Conservation (phyloP, 2,888 invertebrate genomes). For the Drosophila leonis region DNA sequence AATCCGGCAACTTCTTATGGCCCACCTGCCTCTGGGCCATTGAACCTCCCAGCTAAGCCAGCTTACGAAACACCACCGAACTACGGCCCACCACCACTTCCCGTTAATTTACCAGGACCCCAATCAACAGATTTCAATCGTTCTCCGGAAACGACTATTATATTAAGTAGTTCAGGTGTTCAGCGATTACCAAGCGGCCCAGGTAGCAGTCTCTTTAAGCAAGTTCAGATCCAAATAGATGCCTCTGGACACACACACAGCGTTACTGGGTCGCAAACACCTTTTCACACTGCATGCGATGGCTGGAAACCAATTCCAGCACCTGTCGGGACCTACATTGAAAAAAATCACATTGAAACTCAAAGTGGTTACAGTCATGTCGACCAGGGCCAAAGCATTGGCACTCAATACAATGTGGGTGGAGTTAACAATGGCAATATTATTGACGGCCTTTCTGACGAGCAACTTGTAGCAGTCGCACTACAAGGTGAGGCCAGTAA, state of each 20-base stretch:
- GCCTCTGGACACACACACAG: constrained; percentile 80
- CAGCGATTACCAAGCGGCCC: constrained; percentile 86
- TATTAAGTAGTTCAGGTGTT: constrained; percentile 49
- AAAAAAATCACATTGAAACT: constrained; percentile 82
- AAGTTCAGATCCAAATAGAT: constrained; percentile 83
- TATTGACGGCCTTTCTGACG: constrained; percentile 81
- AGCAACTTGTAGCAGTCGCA: constrained; percentile 84
- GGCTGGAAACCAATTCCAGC: constrained; percentile 95
- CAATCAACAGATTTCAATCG: constrained; percentile 61
- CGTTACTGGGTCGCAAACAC: constrained; percentile 80
- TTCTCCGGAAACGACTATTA: constrained; percentile 75
- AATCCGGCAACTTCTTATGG: constrained; percentile 80
- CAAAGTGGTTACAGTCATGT: constrained; percentile 83
- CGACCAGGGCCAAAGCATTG: constrained; percentile 52
- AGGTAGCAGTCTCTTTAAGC: constrained; percentile 88
- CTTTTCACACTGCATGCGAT: constrained; percentile 88
- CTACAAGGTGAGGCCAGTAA: constrained; percentile 71
- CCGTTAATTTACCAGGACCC: constrained; percentile 78
- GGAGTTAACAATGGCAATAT: constrained; percentile 40
- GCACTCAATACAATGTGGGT: constrained; percentile 57
- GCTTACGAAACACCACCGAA: constrained; percentile 85
- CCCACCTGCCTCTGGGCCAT: constrained; percentile 80
- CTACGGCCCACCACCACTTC: constrained; percentile 84
- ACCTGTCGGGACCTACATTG: constrained; percentile 84
- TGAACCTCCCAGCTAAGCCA: constrained; percentile 83